Evolutionary conservation across 2,888 invertebrate species (phyloP), one percentile per base, ranked within the genome.

Genomic region (Monochamus alternatus): DNA sequence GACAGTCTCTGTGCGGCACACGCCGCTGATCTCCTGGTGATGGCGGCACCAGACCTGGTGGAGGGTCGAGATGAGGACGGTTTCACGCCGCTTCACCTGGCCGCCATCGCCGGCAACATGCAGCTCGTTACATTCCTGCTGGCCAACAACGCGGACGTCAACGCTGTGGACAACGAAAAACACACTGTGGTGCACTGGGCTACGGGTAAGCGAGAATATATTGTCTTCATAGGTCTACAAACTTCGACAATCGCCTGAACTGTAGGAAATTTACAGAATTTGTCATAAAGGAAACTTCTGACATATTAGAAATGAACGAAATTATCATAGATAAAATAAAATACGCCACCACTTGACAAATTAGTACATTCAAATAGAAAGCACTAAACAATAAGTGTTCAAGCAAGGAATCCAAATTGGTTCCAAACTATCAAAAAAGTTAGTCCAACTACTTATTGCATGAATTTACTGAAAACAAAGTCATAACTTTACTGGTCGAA

Each of bases 131-230:
- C 95, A 84, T 94, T 96, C 76, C 91, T 99, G 74, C 90, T 98
- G 70, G 95, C 96, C 59, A 95, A 95, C 82, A 96, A 96, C 58
- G 98, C 98, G 8, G 95, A 98, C 86, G 94, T 98, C 80, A 95
- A 95, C 88, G 95, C 96, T 63, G 92, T 95, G 81, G 99, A 99
- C 89, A 94, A 95, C 85, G 98, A 99, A 87, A 95, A 96, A 76
- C 99, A 99, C 88, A 97, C 98, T 2, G 95, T 97, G 63, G 95
- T 98, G 9, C 99, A 99, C 89, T 99, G 99, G 99, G 98, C 99
- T 22, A 97, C 98, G 81, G 98, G 98, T 98, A 88, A 90, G 90
- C 52, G 22, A 8, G 12, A 59, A 4, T 38, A 22, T 64, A 63
- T 43, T 63, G 30, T 5, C 9, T 32, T 63, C 5, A 32, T 3